A percentile compares a stretch with the other conserved stretches of the same genome.
phyloP scores from a whole-genome alignment of 2,113 vertebrate species.

The Erpornis zantholeuca region DNA sequence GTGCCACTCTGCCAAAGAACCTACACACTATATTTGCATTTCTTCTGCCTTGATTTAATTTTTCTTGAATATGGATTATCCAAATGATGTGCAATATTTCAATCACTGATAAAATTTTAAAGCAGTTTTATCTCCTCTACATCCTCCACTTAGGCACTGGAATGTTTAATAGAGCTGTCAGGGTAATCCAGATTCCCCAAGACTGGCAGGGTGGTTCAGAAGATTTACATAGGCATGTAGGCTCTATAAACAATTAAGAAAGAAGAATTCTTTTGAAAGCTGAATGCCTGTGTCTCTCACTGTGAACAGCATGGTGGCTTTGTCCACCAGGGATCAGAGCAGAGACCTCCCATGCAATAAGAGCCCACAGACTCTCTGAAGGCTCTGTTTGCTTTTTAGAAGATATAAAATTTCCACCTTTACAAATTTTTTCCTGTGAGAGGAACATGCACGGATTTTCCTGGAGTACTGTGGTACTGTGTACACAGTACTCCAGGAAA shows the following conservation, averaged over 20 bases:
- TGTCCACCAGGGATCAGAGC: neutral
- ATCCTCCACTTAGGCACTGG: neutral
- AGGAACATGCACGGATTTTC: neutral
- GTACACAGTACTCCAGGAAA: too few species aligned
- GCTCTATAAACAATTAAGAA: neutral
- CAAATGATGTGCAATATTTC: neutral
- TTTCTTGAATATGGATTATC: neutral
- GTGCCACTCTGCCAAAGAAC: neutral
- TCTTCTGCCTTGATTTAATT: neutral
- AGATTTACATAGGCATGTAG: neutral
- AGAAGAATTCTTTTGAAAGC: neutral
- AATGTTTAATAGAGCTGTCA: neutral
- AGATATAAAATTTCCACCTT: neutral
- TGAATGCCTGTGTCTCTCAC: neutral
- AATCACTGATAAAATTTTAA: neutral
- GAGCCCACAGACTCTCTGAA: neutral
- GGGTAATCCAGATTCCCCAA: neutral
- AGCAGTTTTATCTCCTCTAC: neutral
- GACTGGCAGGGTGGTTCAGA: neutral
- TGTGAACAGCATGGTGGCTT: neutral
- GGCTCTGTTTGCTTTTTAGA: neutral
- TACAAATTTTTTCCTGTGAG: neutral
- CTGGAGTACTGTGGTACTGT: neutral
- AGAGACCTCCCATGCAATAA: neutral
- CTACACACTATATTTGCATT: neutral